Evolutionary conservation across 37 sponge, comb jelly and placozoan species (phyloP).

Genomic region (Oopsacas minuta): DNA sequence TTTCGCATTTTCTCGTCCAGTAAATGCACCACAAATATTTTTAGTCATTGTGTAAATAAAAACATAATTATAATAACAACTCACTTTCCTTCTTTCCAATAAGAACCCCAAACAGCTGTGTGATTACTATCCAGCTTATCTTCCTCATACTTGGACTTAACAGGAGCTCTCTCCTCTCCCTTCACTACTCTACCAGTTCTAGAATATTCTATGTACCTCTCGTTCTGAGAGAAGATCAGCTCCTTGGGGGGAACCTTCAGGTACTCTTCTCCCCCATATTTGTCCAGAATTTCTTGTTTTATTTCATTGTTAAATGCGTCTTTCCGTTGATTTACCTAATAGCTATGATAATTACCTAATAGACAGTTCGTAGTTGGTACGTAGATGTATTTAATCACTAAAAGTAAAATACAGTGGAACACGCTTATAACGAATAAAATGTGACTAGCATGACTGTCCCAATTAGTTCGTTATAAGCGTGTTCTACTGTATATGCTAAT

Average conservation of each 20-base stretch:
- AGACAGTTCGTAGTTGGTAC: too few relatives aligned
- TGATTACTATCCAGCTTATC: conserved; percentile 82
- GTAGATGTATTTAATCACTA: too few relatives aligned
- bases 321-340: conserved; percentile 1
- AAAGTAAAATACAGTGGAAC: too few relatives aligned
- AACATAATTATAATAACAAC: too few relatives aligned
- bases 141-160: conserved; percentile 89
- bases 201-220: conserved; percentile 93
- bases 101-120: conserved; percentile 92
- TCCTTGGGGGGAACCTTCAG: conserved; percentile 84
- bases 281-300: not conserved
- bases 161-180: conserved; percentile 85
- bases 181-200: conserved; percentile 65
- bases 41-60: too few relatives aligned
- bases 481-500: too few relatives aligned
- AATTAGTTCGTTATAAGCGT: too few relatives aligned
- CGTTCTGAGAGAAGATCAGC: conserved; percentile 77
- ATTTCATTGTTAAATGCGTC: not conserved
- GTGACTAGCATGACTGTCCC: too few relatives aligned
- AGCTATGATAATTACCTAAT: too few relatives aligned
- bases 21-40: too few relatives aligned
- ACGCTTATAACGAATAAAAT: too few relatives aligned
- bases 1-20: too few relatives aligned
- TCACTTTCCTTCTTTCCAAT: conserved; percentile 52
- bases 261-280: conserved; percentile 93